Base-by-base conservation (phyloP, 2,888 invertebrate species). In the Malachius bipustulatus region DNA sequence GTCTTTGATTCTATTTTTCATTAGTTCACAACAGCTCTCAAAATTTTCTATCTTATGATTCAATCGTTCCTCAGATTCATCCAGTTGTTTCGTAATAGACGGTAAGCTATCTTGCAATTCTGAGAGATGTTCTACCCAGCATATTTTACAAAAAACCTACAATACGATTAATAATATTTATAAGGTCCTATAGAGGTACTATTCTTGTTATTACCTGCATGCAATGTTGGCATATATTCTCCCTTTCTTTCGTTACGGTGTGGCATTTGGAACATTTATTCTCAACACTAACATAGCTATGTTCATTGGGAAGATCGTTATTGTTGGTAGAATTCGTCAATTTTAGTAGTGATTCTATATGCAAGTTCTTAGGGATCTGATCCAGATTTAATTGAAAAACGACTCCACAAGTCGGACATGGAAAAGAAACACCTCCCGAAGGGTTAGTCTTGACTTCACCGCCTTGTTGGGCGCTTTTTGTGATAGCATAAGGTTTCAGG, bases 311-410 rank as follows among this genome's bases (percentile, higher is more conserved):
- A n/a, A n/a, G n/a, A 10, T 37, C 39, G 14, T 43, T 33, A 29
- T 39, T 41, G 33, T 27, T 37, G 32, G 42, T 39, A 12, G 41
- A 39, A 14, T 35, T 33, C 9, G 74, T 57, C 29, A 73, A 54
- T 33, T 63, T 57, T 2, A 79, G 60, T 26, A 80, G 57, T 1
- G 73, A 73, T 46, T 77, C 72, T 30, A 79, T 70, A 53, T 79
- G 77, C 27, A 77, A 58, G 54, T 81, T 80, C 4, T 71, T 70
- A n/a, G 77, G 78, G n/a, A 79, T 57, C 2, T 63, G 55, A 11
- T 70, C 66, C 11, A 76, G 54, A 2, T 66, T 56, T 42, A 70
- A 62, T 14, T 63, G 59, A 14, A 59, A 58, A 2, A 63, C 62
- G 14, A 43, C 34, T 24, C 69, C 64, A 52, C 80, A 81, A 36